phyloP scores from a whole-genome alignment of 1,140 invertebrate genomes.

The Melitaea cinxia region DNA sequence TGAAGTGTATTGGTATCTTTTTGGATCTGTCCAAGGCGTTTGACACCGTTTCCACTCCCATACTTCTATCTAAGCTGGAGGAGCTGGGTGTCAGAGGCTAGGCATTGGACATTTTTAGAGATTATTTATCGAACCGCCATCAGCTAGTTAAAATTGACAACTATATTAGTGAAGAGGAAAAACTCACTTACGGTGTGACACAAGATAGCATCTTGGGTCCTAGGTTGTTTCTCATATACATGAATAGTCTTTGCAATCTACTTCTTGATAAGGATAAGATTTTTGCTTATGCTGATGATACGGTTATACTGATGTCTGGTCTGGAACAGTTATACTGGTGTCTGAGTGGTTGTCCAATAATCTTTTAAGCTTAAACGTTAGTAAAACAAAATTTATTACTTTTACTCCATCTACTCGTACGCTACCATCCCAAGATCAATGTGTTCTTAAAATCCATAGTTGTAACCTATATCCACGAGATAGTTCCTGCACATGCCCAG shows the following conservation, averaged over 20 bases:
- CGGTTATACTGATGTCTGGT: neutral
- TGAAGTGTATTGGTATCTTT: neutral
- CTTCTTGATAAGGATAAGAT: neutral
- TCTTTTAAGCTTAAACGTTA: no score
- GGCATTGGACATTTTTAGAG: neutral
- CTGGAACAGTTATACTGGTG: neutral
- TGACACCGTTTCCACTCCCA: no score
- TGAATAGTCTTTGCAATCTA: neutral
- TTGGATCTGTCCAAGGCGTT: no score
- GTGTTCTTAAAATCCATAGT: no score
- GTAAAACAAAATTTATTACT: no score
- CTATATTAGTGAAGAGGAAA: no score
- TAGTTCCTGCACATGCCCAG: no score
- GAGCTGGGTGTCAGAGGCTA: neutral
- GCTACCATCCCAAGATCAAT: no score
- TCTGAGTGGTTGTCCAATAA: no score
- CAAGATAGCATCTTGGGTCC: neutral
- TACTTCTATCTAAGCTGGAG: neutral
- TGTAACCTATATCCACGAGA: no score
- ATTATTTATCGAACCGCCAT: neutral
- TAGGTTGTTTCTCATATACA: neutral
- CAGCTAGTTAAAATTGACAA: neutral
- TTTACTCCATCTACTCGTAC: no score
- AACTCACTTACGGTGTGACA: neutral
- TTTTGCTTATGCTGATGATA: neutral